Evolutionary conservation across 1,140 invertebrate genomes (phyloP).

Genomic region (Cyclina sinensis): DNA sequence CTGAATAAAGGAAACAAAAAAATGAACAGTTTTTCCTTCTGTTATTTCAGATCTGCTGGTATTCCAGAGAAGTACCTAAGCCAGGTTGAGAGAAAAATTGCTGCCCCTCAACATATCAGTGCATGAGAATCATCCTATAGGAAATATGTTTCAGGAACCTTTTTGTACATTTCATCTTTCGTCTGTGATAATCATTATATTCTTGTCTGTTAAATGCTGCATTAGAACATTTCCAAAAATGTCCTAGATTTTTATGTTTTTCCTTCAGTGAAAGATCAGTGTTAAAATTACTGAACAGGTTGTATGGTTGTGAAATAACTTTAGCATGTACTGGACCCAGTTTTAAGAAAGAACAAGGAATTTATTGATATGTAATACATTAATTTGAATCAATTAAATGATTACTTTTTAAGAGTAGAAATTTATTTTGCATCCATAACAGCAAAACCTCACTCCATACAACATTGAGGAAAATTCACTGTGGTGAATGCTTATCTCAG

Average conservation of each 20-base stretch:
- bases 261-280: neutral
- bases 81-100: constrained; percentile 83
- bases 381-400: no score
- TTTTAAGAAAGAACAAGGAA: no score
- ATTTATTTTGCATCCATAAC: no score
- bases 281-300: neutral
- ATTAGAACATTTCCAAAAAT: neutral
- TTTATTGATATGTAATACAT: no score
- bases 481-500: no score
- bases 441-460: no score
- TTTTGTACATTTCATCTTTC: neutral
- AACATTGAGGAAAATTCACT: no score
- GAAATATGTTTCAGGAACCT: constrained; percentile 13
- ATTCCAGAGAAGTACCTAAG: constrained; percentile 85
- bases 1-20: no score
- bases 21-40: neutral
- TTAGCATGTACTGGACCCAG: no score
- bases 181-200: constrained; percentile 45
- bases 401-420: no score
- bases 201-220: neutral
- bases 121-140: constrained; percentile 50
- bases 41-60: constrained; percentile 82
- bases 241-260: neutral
- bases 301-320: no score
- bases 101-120: constrained; percentile 80